These are phyloP conservation scores for Brachycybe producta DNA, from an alignment of 2,888 invertebrate species.

Conservation along the genomic window DNA sequence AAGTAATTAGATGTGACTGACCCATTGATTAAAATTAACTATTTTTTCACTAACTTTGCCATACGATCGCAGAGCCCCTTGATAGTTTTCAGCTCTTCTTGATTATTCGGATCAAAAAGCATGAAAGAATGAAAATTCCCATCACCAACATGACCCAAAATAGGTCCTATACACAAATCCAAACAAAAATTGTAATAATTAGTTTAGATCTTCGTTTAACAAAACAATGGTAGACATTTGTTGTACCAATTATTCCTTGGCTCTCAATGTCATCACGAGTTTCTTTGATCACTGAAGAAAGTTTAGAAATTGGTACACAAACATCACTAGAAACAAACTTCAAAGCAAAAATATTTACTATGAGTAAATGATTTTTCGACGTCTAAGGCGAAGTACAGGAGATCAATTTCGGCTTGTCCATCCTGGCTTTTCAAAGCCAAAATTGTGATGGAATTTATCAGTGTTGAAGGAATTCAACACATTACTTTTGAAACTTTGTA, in stretches of 20 bases:
- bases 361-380: not conserved
- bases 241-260: constrained; percentile 9
- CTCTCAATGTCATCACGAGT: constrained; percentile 31
- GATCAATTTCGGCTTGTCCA: too few relatives aligned
- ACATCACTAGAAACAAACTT: constrained; percentile 38
- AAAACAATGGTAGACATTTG: too few relatives aligned
- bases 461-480: too few relatives aligned
- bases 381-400: not conserved
- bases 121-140: constrained; percentile 42
- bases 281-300: constrained; percentile 33
- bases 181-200: too few relatives aligned
- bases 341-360: constrained; percentile 17
- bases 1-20: not conserved
- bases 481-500: too few relatives aligned
- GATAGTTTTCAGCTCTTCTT: constrained; percentile 27
- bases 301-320: constrained; percentile 37
- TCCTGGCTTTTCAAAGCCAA: too few relatives aligned
- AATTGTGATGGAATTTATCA: too few relatives aligned
- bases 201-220: not conserved
- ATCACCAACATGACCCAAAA: constrained; percentile 43
- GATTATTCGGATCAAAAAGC: constrained; percentile 33
- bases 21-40: too few relatives aligned
- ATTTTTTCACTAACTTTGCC: constrained; percentile 1
- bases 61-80: constrained; percentile 5
- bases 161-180: constrained; percentile 32